Evolutionary conservation across 1,140 invertebrate species (phyloP), one percentile per base, ranked within the genome.

Genomic region (Thaumatotibia leucotreta): DNA sequence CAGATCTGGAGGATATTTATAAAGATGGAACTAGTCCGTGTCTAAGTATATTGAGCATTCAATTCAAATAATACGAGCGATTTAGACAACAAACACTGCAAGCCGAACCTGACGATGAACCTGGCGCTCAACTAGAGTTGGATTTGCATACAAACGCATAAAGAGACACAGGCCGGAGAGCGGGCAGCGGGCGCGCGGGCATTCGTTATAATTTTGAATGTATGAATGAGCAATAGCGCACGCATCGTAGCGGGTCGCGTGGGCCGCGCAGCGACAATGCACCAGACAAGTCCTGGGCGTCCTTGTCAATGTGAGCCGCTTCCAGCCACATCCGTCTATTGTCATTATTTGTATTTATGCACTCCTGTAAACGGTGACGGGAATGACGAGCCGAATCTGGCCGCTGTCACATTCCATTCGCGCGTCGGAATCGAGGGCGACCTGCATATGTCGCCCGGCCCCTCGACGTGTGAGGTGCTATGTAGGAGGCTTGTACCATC

Each of bases 141-240:
- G 77, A 91, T 91, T 91, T 82, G 84, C 86, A 91, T 91, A 91
- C 88, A 91, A 91, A 91, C 86, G 79, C 81, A 79, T 77, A 79
- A 77, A 80, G 75, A 82, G 78, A 82, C 78, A 81, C 70, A 75
- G 69, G 75, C 67, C 76, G 72, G 87, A 84, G 85, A 81, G 86
- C 83, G 87, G 84, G 84, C 88, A 85, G 80, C 74, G 69, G 39
- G 50, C 63, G 64, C 63, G 35, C 70, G 69, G 76, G 75, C 74
- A 79, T 88, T 88, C 86, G 88, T 89, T 89, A 88, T 91, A 82
- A 88, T 88, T 88, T 88, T 91, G 86, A 89, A 91, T 91, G 86
- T 89, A 91, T 91, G 88, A 91, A 91, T 91, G 86, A 89, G 86
- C 85, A 90, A 84, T 88, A 80, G 82, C 74, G 77, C 74, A 77